Evolutionary conservation across 2,797 vertebrate genomes (phyloP).

Genomic region (Chloroceryle amazona): DNA sequence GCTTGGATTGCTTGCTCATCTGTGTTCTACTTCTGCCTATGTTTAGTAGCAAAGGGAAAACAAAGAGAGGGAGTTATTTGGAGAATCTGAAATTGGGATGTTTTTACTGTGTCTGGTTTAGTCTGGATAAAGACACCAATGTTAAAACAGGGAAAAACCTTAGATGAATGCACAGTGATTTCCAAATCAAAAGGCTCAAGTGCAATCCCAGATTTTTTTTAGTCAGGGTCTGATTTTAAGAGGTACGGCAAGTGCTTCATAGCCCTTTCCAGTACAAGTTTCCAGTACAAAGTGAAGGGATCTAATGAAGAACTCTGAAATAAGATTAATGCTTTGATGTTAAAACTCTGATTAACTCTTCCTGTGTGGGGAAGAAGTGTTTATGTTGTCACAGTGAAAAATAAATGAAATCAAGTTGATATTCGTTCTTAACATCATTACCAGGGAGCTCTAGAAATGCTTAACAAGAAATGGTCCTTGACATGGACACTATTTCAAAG

Average conservation of each 20-base stretch:
- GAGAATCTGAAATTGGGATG: not conserved
- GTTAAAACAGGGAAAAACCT: not conserved
- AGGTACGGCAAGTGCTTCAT: not conserved
- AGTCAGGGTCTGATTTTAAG: not conserved
- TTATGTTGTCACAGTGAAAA: not conserved
- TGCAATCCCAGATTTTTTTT: not conserved
- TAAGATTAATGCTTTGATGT: not conserved
- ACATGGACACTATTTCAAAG: not conserved
- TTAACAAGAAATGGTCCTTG: not conserved
- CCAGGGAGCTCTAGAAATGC: not conserved
- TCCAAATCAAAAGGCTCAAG: not conserved
- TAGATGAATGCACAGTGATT: not conserved
- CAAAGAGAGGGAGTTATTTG: not conserved
- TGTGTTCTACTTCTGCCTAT: not conserved
- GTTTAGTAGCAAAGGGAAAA: not conserved
- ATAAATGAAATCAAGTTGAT: not conserved
- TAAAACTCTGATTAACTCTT: not conserved
- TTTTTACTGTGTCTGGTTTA: not conserved
- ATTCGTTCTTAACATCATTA: not conserved
- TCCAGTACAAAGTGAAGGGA: not conserved
- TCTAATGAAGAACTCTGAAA: not conserved
- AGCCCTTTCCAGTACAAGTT: not conserved
- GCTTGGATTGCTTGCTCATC: not conserved
- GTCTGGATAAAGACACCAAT: not conserved
- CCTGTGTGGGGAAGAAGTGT: not conserved